These are phyloP conservation scores for Lates japonicus DNA, from an alignment of 2,797 vertebrate species.

Conservation along the genomic window DNA sequence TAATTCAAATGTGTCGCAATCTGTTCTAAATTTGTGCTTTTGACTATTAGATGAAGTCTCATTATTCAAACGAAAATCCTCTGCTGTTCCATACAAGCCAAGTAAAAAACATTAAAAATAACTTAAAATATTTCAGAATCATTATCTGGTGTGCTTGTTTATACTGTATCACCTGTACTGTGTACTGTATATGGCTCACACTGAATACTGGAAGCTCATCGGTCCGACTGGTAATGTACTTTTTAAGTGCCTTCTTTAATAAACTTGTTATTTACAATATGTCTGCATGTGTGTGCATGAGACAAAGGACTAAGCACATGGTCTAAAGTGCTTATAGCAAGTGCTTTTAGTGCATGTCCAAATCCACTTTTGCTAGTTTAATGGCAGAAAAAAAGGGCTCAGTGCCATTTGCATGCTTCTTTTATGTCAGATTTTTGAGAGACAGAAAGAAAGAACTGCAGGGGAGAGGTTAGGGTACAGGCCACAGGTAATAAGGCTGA, in stretches of 20 bases:
- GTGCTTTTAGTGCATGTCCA: too few relatives aligned
- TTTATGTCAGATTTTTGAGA: too few relatives aligned
- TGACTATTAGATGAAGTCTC: background rate
- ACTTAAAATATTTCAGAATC: slow-evolving; percentile 4
- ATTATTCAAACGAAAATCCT: background rate
- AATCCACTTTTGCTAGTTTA: too few relatives aligned
- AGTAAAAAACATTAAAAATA: background rate
- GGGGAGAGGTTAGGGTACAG: too few relatives aligned
- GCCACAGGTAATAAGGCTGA: too few relatives aligned
- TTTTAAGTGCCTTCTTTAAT: slow-evolving; percentile 78
- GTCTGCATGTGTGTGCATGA: slow-evolving; percentile 20
- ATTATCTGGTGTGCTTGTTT: slow-evolving; percentile 24
- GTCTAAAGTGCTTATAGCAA: too few relatives aligned
- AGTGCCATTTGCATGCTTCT: too few relatives aligned
- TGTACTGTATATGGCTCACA: slow-evolving; percentile 26
- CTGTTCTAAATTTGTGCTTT: background rate
- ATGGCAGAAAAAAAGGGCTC: too few relatives aligned
- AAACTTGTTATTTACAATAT: slow-evolving; percentile 73
- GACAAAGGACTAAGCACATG: too few relatives aligned
- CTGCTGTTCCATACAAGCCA: slow-evolving; percentile 5
- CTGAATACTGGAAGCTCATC: slow-evolving; percentile 49
- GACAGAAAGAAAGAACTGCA: too few relatives aligned
- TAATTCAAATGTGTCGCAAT: background rate
- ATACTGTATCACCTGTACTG: slow-evolving; percentile 16
- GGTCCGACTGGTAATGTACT: slow-evolving; percentile 68